Evolutionary conservation across 2,797 vertebrate genomes (phyloP), one percentile per base, ranked within the genome.

Genomic region (Arremon brunneinucha): DNA sequence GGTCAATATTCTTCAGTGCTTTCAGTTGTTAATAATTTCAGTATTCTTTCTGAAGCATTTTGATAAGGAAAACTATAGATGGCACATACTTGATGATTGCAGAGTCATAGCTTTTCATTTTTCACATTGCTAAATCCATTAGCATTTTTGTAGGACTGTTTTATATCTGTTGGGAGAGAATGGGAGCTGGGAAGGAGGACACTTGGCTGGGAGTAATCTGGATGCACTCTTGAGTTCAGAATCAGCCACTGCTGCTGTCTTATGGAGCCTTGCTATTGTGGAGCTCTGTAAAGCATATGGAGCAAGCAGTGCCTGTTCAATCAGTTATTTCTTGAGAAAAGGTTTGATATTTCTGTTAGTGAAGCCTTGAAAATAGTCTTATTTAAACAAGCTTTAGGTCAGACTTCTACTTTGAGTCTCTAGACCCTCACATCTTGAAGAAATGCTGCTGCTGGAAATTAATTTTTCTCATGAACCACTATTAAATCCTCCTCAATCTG

Each of bases 21-120:
- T 56, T 77, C 39, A 41, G 4, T 39, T 87, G 41, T 79, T 30
- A 63, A 10, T 64, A 75, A 46, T 35, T 14, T 46, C 46, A 62
- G 3, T 8, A 4, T 87, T 82, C 35, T 70, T 94, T 59, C 52
- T 56, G 65, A 60, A 80, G 46, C 2, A 0, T 77, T 85, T 79
- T 32, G 12, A 10, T 60, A 35, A 65, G 32, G 26, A 65, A 59
- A 69, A 32, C 12, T 23, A 34, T 11, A 62, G 41, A 5, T 57
- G 22, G 27, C 35, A 15, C 0, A 0, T 55, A 28, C 6, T 26
- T 59, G 34, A 32, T 6, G 5, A 18, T 41, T 60, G 57, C 43
- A 78, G 32, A 72, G 41, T 65, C 2, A 2, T 67, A 68, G 56
- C 20, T 59, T 67, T 90, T 95, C 23, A 32, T 77, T 74, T 75